phyloP scores from a whole-genome alignment of 1,140 invertebrate species.

The Elymnias hypermnestra region DNA sequence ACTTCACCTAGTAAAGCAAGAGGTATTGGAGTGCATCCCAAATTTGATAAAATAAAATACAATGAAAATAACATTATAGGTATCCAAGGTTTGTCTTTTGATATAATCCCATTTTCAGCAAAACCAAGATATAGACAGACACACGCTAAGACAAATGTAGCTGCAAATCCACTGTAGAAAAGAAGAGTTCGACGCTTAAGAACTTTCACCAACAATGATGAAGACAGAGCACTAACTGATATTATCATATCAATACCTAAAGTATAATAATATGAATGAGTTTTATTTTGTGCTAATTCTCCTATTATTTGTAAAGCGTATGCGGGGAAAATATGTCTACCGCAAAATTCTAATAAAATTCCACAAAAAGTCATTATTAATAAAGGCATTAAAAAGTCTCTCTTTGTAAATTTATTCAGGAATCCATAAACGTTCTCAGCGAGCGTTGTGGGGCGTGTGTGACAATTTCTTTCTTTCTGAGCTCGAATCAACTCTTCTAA shows the following conservation, averaged over 20 bases:
- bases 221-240: slow-evolving; percentile 39
- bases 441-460: not conserved
- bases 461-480: slow-evolving; percentile 32
- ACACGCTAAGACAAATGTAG: slow-evolving; percentile 28
- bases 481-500: slow-evolving; percentile 37
- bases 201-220: slow-evolving; percentile 44
- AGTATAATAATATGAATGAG: slow-evolving; percentile 46
- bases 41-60: slow-evolving; percentile 49
- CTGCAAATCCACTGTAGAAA: slow-evolving; percentile 37
- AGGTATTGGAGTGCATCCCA: slow-evolving; percentile 54
- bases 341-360: slow-evolving; percentile 46
- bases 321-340: slow-evolving; percentile 53
- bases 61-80: slow-evolving; percentile 38
- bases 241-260: slow-evolving; percentile 51
- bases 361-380: slow-evolving; percentile 36
- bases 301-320: slow-evolving; percentile 49
- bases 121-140: slow-evolving; percentile 41
- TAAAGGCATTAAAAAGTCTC: slow-evolving; percentile 48
- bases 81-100: slow-evolving; percentile 34
- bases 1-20: slow-evolving; percentile 52
- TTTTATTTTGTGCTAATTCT: slow-evolving; percentile 36
- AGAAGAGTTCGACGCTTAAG: slow-evolving; percentile 44
- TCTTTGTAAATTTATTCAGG: slow-evolving; percentile 42
- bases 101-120: slow-evolving; percentile 25
- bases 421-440: slow-evolving; percentile 21